Conservation (phyloP, 2,113 vertebrate species). For the Lasiurus cinereus region DNA sequence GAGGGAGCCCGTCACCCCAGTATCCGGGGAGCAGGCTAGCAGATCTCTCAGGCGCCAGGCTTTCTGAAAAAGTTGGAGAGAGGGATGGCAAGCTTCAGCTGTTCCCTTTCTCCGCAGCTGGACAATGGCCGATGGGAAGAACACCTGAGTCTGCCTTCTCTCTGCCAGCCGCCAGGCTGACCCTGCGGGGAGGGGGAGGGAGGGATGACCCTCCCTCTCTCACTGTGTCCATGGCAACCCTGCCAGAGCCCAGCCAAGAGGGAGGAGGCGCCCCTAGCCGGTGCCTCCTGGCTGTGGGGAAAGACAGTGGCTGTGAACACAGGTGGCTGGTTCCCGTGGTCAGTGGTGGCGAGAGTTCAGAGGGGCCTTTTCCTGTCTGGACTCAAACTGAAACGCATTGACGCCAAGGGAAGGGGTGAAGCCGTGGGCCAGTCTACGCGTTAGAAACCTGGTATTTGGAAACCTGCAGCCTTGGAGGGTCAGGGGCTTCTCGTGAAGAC, state of each 20-base stretch:
- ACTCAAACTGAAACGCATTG: not conserved
- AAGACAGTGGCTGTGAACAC: not conserved
- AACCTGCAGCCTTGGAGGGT: not conserved
- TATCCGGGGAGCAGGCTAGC: not conserved
- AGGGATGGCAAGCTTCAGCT: not conserved
- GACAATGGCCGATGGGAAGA: not conserved
- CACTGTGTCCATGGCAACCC: not conserved
- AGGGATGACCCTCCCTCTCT: not conserved
- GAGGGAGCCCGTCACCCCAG: not conserved
- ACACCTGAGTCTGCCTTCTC: not conserved
- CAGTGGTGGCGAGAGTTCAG: not conserved
- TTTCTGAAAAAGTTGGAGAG: not conserved
- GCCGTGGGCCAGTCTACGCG: not conserved
- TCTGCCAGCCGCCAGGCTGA: not conserved
- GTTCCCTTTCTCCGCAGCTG: not conserved
- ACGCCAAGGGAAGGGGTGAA: not conserved
- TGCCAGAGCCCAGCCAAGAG: not conserved
- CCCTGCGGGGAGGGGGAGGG: no score
- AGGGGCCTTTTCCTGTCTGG: constrained; percentile 3
- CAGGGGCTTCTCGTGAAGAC: not conserved
- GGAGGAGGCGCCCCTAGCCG: not conserved
- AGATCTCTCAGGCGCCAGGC: not conserved
- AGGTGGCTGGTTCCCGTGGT: not conserved
- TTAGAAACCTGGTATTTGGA: not conserved
- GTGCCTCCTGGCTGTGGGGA: not conserved